Percentiles rank a stretch among this genome's conserved stretches.
Conservation (phyloP, 1,140 invertebrate species). For the Euschistus heros region DNA sequence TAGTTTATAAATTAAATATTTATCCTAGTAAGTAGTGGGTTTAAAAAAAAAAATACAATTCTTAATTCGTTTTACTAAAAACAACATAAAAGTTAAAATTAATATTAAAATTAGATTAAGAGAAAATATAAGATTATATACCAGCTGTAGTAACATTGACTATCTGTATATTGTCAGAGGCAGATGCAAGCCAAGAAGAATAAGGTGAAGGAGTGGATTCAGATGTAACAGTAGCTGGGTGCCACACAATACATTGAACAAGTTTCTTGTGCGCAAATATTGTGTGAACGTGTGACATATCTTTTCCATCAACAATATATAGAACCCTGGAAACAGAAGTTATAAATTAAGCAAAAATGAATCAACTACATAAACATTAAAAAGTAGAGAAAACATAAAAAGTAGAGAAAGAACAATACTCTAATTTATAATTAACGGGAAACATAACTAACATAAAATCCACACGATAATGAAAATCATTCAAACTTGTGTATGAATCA, state of each 20-base stretch:
- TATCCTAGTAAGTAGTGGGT: too few relatives aligned
- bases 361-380: too few relatives aligned
- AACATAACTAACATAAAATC: too few relatives aligned
- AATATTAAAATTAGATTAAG: neutral
- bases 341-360: too few relatives aligned
- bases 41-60: too few relatives aligned
- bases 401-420: too few relatives aligned
- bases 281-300: slow-evolving; percentile 30
- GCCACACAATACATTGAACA: slow-evolving; percentile 40
- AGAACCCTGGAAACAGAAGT: slow-evolving; percentile 22
- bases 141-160: slow-evolving; percentile 31
- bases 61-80: neutral
- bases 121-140: neutral
- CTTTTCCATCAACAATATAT: slow-evolving; percentile 28
- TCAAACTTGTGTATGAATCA: too few relatives aligned
- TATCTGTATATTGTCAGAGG: slow-evolving; percentile 40
- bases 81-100: neutral
- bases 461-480: too few relatives aligned
- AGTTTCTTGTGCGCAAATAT: slow-evolving; percentile 39
- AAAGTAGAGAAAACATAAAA: too few relatives aligned
- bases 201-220: slow-evolving; percentile 33
- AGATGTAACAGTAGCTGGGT: slow-evolving; percentile 36
- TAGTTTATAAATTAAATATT: too few relatives aligned
- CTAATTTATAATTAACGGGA: too few relatives aligned
- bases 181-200: slow-evolving; percentile 37